Percentiles rank a stretch among this genome's conserved stretches.
These are phyloP conservation scores for Muricea muricata DNA, from an alignment of 92 coral and sea anemone species.

Conservation along the genomic window DNA sequence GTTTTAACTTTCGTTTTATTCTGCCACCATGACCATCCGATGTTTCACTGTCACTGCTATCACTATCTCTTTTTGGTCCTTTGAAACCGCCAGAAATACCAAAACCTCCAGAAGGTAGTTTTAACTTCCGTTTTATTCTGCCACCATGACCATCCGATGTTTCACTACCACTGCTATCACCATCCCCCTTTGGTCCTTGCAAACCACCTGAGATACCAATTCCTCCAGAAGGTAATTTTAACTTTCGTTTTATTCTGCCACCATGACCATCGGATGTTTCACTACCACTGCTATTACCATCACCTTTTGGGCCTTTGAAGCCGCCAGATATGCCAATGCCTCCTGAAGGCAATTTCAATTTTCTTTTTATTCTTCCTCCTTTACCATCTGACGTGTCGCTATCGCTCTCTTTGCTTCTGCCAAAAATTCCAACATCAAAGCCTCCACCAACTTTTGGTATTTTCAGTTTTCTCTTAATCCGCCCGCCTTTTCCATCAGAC, in stretches of 20 bases:
- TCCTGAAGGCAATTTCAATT: neutral
- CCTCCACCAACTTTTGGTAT: constrained; percentile 14
- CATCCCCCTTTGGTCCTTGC: neutral
- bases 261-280: constrained; percentile 34
- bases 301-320: neutral
- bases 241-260: constrained; percentile 21
- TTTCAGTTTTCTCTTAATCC: constrained; percentile 9
- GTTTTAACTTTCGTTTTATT: constrained; percentile 19
- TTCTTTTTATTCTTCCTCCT: neutral
- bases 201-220: constrained; percentile 17
- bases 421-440: neutral
- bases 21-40: constrained; percentile 42
- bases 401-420: constrained; percentile 7
- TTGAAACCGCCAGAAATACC: constrained; percentile 10
- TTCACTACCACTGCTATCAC: neutral
- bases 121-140: neutral
- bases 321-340: neutral
- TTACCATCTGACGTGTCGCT: constrained; percentile 27
- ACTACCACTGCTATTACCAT: constrained; percentile 1
- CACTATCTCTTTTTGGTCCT: neutral
- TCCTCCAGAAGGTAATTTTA: neutral
- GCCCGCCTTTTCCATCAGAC: neutral
- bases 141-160: neutral
- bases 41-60: constrained; percentile 19
- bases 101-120: neutral